phyloP scores from a whole-genome alignment of 2,888 invertebrate species.

The Drosophila suboccidentalis region DNA sequence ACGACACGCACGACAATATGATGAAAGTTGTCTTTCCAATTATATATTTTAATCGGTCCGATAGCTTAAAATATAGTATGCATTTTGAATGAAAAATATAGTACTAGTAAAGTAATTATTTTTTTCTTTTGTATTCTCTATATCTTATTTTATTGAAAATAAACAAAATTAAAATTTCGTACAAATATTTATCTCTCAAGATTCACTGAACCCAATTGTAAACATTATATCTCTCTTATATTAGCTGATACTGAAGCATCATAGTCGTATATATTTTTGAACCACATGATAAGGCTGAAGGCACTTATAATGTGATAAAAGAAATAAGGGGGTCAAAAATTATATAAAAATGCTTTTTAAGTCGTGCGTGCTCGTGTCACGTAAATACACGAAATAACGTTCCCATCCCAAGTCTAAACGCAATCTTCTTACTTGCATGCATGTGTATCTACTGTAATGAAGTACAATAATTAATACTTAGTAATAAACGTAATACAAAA shows the following conservation, averaged over 20 bases:
- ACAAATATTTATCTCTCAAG: background rate
- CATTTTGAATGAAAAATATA: background rate
- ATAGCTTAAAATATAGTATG: background rate
- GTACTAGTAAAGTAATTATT: no score
- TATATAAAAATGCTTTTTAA: background rate
- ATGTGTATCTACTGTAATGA: conserved; percentile 44
- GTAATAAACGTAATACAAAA: conserved; percentile 63
- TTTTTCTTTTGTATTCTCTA: background rate
- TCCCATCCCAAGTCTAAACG: conserved; percentile 14
- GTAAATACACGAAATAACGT: background rate
- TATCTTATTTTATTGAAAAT: background rate
- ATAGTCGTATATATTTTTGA: background rate
- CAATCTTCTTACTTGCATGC: conserved; percentile 27
- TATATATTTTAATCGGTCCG: background rate
- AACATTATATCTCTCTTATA: background rate
- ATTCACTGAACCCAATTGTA: background rate
- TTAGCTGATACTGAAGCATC: background rate
- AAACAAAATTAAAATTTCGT: background rate
- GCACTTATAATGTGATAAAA: conserved; percentile 18
- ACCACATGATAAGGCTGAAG: background rate
- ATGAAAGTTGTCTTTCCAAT: background rate
- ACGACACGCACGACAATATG: conserved; percentile 17
- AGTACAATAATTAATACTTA: conserved; percentile 58
- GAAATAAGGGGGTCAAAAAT: background rate
- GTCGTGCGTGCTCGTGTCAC: conserved; percentile 25